Conservation (phyloP, 1,140 invertebrate species). For the Leptinotarsa lineolata region DNA sequence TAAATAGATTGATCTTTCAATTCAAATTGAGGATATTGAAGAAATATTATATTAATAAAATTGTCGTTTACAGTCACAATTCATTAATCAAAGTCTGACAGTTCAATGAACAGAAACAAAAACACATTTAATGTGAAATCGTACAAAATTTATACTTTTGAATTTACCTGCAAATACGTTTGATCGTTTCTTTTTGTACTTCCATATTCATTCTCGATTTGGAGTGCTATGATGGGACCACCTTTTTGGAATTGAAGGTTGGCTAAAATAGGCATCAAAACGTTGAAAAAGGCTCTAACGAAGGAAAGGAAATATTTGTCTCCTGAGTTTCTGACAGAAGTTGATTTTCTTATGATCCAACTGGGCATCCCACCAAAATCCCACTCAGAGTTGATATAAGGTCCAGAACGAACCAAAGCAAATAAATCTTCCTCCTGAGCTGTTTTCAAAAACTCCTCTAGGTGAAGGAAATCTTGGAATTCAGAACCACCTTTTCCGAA, state of each 20-base stretch:
- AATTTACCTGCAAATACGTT: slow-evolving; percentile 54
- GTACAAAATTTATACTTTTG: too few species aligned
- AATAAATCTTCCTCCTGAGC: slow-evolving; percentile 81
- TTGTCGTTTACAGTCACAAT: too few species aligned
- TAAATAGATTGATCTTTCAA: too few species aligned
- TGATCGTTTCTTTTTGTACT: slow-evolving; percentile 34
- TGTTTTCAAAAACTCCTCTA: slow-evolving; percentile 71
- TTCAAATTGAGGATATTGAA: too few species aligned
- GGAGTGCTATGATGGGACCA: slow-evolving; percentile 63
- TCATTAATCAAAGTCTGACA: too few species aligned
- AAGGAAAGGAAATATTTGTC: slow-evolving; percentile 31
- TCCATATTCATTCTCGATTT: slow-evolving; percentile 66
- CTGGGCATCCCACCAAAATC: slow-evolving; percentile 60
- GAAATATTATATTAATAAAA: too few species aligned
- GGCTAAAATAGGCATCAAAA: slow-evolving; percentile 57
- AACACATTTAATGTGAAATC: too few species aligned
- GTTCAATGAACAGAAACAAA: too few species aligned
- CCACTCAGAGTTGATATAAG: slow-evolving; percentile 90
- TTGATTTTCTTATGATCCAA: slow-evolving; percentile 44
- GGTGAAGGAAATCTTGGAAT: slow-evolving; percentile 62
- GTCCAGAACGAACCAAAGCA: slow-evolving; percentile 86
- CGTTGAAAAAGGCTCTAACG: slow-evolving; percentile 59
- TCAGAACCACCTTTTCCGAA: slow-evolving; percentile 79
- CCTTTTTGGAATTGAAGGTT: slow-evolving; percentile 61
- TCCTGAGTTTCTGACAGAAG: slow-evolving; percentile 58